phyloP scores from a whole-genome alignment of 2,888 invertebrate genomes.

The Stomorhina lunata region DNA sequence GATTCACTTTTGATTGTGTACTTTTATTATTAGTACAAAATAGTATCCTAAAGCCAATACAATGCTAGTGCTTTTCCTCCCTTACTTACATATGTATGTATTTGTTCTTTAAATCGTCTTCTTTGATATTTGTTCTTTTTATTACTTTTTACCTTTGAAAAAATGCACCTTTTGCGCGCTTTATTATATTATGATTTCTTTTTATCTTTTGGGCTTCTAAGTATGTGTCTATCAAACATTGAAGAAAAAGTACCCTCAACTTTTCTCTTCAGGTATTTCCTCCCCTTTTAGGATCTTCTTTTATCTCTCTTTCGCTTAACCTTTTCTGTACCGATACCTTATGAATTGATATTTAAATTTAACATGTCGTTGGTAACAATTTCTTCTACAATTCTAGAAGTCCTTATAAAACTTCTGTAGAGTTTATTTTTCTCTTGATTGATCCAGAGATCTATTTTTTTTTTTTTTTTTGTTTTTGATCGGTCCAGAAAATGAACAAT shows the following conservation, averaged over 20 bases:
- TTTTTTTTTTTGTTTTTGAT: no score
- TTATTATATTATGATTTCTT: neutral
- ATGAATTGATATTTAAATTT: neutral
- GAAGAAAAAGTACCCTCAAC: neutral
- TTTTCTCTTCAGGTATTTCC: slow-evolving; percentile 57
- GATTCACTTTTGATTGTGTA: slow-evolving; percentile 28
- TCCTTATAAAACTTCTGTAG: no score
- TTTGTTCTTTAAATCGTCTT: neutral
- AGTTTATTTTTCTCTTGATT: no score
- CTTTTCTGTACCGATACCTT: neutral
- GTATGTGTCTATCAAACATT: neutral
- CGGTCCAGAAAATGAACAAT: no score
- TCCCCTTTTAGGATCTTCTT: slow-evolving; percentile 17
- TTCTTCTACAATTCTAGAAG: no score
- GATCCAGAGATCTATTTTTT: no score
- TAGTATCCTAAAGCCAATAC: neutral
- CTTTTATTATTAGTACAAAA: neutral
- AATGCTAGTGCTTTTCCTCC: neutral
- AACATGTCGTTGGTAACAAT: neutral
- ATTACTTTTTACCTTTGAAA: slow-evolving; percentile 17
- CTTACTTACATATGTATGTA: neutral
- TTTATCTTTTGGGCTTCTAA: neutral
- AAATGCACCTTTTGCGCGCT: slow-evolving; percentile 37
- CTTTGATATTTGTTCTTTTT: neutral
- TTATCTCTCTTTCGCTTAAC: neutral